Base-by-base conservation (phyloP, 2,797 vertebrate species). In the Premnoplex brunnescens region DNA sequence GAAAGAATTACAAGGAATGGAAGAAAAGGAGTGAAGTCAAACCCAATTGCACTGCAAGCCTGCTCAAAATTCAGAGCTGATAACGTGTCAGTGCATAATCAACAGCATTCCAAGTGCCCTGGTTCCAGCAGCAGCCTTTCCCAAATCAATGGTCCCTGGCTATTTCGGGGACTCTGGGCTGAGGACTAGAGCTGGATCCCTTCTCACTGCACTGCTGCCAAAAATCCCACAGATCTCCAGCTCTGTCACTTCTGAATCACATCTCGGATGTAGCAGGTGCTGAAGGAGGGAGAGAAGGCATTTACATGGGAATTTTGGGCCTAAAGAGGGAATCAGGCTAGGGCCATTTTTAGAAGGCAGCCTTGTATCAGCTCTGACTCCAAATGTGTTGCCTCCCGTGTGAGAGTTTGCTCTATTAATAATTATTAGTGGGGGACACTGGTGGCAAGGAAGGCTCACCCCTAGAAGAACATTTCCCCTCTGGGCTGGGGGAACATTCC, bases 271-370 rank as follows among this genome's bases (percentile, higher is more conserved):
- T 39, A 60, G 71, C 91, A 77, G 74, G 37, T 26, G 34, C 49
- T 13, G n/a, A n/a, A 36, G 59, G 41, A 64, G 66, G 43, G 55
- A 44, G 52, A 80, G 46, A 56, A 96, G 20, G 66, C 68, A 90
- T 96, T 97, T 92, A 79, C 79, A 68, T 27, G 46, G 43, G 77
- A 85, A 97, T 96, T 96, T 97, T 95, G 95, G 88, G 93, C 62
- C 83, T 48, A 19, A 62, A 87, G 27, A 23, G 24, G 41, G 71
- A 95, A 91, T 62, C 84, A 96, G 88, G 71, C 85, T 86, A 69
- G n/a, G 37, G 80, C 19, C 46, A 26, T 16, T 88, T 93, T 88
- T 88, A 67, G 88, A 79, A 77, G 36, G 43, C 69, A 84, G 89
- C 43, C 74, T 81, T 30, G 12, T 41, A 39, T 23, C 51, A 52